phyloP scores from a whole-genome alignment of 1,140 invertebrate species.

The Cyrtorhinus lividipennis region DNA sequence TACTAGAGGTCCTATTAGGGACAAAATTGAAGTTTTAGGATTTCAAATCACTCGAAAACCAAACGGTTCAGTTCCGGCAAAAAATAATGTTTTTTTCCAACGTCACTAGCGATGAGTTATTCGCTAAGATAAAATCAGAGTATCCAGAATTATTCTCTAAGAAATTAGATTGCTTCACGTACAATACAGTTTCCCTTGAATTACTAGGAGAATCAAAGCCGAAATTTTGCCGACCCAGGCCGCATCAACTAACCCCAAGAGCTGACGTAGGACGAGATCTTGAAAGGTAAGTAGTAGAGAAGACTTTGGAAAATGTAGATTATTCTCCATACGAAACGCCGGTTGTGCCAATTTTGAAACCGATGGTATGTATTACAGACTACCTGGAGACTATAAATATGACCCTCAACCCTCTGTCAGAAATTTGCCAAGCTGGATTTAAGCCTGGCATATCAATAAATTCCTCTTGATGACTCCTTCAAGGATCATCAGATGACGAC shows the following conservation, averaged over 20 bases:
- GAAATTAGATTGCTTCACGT: neutral
- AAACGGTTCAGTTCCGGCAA: neutral
- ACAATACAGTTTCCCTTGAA: neutral
- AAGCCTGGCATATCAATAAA: slow-evolving; percentile 1
- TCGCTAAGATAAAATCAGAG: neutral
- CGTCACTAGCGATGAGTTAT: neutral
- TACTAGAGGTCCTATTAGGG: neutral
- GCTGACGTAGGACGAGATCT: neutral
- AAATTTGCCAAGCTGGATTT: slow-evolving; percentile 11
- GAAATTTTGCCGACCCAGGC: neutral
- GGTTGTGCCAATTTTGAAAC: neutral
- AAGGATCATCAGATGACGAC: neutral
- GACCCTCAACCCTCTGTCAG: neutral
- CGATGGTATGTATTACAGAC: neutral
- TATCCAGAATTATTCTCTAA: neutral
- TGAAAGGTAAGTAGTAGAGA: neutral
- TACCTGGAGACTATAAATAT: neutral
- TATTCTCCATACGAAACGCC: neutral
- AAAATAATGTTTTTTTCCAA: neutral
- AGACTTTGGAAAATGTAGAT: neutral
- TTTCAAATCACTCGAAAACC: too few relatives aligned
- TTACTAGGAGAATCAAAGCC: neutral
- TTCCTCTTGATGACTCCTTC: neutral
- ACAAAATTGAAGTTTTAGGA: neutral
- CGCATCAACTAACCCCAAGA: neutral